phyloP scores from a whole-genome alignment of 1,140 invertebrate genomes.

The Philopotamus ludificatus region DNA sequence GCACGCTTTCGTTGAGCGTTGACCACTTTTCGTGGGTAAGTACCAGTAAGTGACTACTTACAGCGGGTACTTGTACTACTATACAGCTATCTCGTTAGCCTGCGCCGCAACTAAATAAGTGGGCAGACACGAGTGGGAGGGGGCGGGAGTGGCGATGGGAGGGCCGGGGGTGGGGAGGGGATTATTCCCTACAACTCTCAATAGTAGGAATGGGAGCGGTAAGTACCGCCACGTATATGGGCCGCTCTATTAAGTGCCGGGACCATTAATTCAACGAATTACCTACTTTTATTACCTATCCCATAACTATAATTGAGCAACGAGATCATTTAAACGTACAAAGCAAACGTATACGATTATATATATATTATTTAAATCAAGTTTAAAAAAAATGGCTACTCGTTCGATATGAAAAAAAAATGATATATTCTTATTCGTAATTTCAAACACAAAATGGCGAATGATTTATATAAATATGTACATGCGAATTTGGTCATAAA shows the following conservation, averaged over 20 bases:
- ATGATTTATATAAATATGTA: background rate
- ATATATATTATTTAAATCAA: too few relatives aligned
- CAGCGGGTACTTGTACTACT: slow-evolving; percentile 22
- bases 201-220: background rate
- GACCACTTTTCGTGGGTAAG: slow-evolving; percentile 4
- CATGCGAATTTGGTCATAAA: background rate
- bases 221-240: slow-evolving; percentile 13
- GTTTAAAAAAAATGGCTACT: too few relatives aligned
- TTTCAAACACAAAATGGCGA: background rate
- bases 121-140: slow-evolving; percentile 1
- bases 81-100: slow-evolving; percentile 25
- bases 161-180: too few relatives aligned
- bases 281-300: slow-evolving; percentile 1
- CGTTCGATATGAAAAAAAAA: too few relatives aligned
- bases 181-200: background rate
- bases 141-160: background rate
- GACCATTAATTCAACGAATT: background rate
- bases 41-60: slow-evolving; percentile 28
- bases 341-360: background rate
- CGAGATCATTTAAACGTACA: background rate
- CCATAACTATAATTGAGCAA: background rate
- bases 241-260: slow-evolving; percentile 3
- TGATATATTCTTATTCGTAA: too few relatives aligned
- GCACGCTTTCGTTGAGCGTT: background rate
- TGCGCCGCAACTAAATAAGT: slow-evolving; percentile 20